Percentiles rank a stretch among this genome's conserved stretches.
phyloP scores from a whole-genome alignment of 2,113 vertebrate genomes.

The Macaca fascicularis region DNA sequence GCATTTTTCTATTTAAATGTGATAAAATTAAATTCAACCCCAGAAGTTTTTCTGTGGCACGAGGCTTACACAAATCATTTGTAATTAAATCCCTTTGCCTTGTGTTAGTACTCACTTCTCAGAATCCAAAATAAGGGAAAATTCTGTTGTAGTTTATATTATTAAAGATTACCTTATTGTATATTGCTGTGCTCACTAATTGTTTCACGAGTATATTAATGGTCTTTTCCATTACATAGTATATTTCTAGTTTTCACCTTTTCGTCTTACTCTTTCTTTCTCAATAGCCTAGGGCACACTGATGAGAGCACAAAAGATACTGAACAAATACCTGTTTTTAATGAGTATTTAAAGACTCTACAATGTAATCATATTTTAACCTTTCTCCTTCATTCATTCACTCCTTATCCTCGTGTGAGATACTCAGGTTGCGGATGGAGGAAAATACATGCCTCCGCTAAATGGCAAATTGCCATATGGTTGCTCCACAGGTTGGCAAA shows the following conservation, averaged over 20 bases:
- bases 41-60: neutral
- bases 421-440: neutral
- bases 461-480: neutral
- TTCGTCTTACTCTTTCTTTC: slow-evolving; percentile 17
- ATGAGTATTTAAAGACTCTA: neutral
- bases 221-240: neutral
- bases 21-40: neutral
- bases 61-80: neutral
- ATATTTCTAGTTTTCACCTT: neutral
- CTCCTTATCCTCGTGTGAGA: neutral
- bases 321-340: neutral
- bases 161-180: too few species aligned
- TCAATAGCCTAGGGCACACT: neutral
- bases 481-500: slow-evolving; percentile 6
- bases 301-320: neutral
- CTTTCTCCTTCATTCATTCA: neutral
- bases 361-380: neutral
- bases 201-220: neutral
- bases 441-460: neutral
- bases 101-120: too few species aligned
- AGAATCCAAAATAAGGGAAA: neutral
- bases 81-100: neutral
- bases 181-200: neutral
- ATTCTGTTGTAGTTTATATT: neutral
- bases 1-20: neutral